phyloP scores from a whole-genome alignment of 2,888 invertebrate species.

The Lycia hirtaria region DNA sequence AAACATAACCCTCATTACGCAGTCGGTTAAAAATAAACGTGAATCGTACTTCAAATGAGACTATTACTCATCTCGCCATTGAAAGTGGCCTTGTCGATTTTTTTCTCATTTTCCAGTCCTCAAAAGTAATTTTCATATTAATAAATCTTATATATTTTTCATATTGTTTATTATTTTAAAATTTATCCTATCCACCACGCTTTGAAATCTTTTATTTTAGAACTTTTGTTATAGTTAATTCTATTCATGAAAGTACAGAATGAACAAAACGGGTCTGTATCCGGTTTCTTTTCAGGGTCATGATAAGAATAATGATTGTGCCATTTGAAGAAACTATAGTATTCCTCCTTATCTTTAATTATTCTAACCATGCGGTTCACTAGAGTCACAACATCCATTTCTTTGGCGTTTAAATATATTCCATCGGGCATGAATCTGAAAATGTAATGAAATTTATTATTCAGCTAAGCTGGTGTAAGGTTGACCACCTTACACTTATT shows the following conservation, averaged over 20 bases:
- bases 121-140: too few species aligned
- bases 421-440: conserved; percentile 38
- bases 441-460: neutral
- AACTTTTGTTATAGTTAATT: neutral
- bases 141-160: too few species aligned
- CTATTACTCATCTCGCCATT: too few species aligned
- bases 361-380: conserved; percentile 47
- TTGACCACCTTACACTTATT: too few species aligned
- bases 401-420: conserved; percentile 41
- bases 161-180: too few species aligned
- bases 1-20: too few species aligned
- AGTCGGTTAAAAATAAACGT: too few species aligned
- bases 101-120: too few species aligned
- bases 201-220: neutral
- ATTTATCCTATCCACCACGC: neutral
- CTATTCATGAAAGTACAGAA: neutral
- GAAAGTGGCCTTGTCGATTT: too few species aligned
- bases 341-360: conserved; percentile 45
- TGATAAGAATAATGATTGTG: conserved; percentile 54
- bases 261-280: conserved; percentile 17
- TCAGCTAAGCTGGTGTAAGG: too few species aligned
- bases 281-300: conserved; percentile 10
- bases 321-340: conserved; percentile 55
- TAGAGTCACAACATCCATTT: conserved; percentile 29
- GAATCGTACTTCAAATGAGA: too few species aligned